Conservation (phyloP, 1,140 invertebrate species). For the Lerema accius region DNA sequence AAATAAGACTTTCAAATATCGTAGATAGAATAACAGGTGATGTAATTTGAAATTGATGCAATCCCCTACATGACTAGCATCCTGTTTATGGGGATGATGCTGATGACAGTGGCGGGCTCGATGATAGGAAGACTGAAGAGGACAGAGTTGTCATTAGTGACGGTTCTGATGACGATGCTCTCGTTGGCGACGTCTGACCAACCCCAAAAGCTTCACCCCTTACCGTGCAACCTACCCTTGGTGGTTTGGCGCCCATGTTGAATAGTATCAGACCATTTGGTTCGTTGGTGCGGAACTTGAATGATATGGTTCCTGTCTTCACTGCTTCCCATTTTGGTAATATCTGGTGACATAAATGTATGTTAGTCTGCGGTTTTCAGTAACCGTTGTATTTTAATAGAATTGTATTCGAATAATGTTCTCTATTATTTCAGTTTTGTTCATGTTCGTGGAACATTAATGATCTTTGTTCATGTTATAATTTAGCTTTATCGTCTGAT, state of each 20-base stretch:
- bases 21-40: too few relatives aligned
- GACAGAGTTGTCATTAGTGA: constrained; percentile 35
- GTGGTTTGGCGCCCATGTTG: constrained; percentile 91
- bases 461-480: too few relatives aligned
- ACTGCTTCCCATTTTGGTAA: constrained; percentile 94
- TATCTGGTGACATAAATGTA: constrained; percentile 82
- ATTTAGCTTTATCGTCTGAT: too few relatives aligned
- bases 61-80: constrained; percentile 41
- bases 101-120: constrained; percentile 40
- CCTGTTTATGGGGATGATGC: constrained; percentile 41
- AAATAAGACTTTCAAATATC: too few relatives aligned
- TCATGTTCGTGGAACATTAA: too few relatives aligned
- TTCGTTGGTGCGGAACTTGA: constrained; percentile 97
- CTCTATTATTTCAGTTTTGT: too few relatives aligned
- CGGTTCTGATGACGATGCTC: constrained; percentile 50
- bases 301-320: constrained; percentile 93
- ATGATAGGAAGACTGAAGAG: constrained; percentile 42
- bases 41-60: too few relatives aligned
- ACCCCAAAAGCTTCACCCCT: constrained; percentile 82
- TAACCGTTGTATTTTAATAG: not conserved
- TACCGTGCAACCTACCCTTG: constrained; percentile 86
- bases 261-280: constrained; percentile 96
- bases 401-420: too few relatives aligned
- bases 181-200: constrained; percentile 53
- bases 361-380: not conserved